Evolutionary conservation across 2,888 invertebrate genomes (phyloP).

Genomic region (Nomada fabriciana): DNA sequence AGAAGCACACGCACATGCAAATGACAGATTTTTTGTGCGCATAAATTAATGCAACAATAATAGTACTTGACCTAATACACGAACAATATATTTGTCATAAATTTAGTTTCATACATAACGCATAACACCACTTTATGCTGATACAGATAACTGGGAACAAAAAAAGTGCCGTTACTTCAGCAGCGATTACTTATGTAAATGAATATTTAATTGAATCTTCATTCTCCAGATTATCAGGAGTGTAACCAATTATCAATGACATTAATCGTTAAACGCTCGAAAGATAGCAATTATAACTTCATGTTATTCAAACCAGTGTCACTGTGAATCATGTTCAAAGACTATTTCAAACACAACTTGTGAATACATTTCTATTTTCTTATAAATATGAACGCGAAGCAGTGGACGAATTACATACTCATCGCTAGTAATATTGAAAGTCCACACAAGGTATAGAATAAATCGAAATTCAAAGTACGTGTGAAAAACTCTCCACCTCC

Average conservation of each 20-base stretch:
- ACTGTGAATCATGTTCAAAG: background rate
- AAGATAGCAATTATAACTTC: background rate
- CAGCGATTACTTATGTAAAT: background rate
- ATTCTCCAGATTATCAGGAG: background rate
- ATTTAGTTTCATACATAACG: background rate
- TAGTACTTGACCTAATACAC: background rate
- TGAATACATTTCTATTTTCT: background rate
- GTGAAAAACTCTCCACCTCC: too few species aligned
- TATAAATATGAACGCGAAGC: background rate
- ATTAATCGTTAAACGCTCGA: background rate
- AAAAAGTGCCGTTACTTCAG: background rate
- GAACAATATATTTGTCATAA: background rate
- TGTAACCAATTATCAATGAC: background rate
- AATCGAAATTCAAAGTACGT: too few species aligned
- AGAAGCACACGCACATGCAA: background rate
- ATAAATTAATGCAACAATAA: background rate
- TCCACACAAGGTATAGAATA: too few species aligned
- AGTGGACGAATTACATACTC: too few species aligned
- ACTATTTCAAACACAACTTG: background rate
- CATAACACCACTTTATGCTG: too few species aligned
- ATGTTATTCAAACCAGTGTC: background rate
- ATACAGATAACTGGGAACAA: background rate
- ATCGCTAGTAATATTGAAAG: too few species aligned
- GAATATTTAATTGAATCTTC: background rate
- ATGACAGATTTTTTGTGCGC: too few species aligned